Base-by-base conservation (phyloP, 2,113 vertebrate species). In the Ictidomys tridecemlineatus region DNA sequence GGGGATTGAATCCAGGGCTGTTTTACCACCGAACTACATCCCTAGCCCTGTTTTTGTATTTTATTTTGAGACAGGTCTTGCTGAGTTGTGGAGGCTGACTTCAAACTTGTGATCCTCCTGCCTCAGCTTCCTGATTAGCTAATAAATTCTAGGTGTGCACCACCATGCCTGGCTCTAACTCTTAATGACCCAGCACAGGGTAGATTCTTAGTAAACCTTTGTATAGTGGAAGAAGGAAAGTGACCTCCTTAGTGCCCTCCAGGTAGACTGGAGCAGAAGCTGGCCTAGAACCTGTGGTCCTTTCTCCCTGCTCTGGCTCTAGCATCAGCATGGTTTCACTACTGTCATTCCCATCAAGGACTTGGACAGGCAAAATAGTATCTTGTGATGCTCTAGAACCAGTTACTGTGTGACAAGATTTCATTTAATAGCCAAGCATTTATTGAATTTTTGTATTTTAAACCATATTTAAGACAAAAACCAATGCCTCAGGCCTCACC, bases 401-500 rank as follows among this genome's bases (percentile, higher is more conserved):
- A 73, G 42, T 56, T 45, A 32, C 58, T 67, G 2, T 51, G 34
- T 30, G 80, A 18, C 18, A 72, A 39, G 45, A 28, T 63, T 92
- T 73, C 18, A 39, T 51, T 95, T 16, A 17, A 30, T 65, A 1
- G 61, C 51, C 22, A 37, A 73, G 34, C 65, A 74, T 70, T 53
- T 70, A 39, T 84, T 63, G 58, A 80, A 8, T 69, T 69, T 69
- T 70, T 89, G 70, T 92, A 76, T 67, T 92, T 94, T 77, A 79
- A 90, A 63, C 32, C 26, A 9, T 24, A 51, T 77, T 92, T 82
- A 74, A 84, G 79, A 94, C 37, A 76, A 24, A 58, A 70, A 48
- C 16, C n/a, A 76, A 22, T 82, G 78, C 45, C 63, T 86, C 30
- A 42, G 85, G 37, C 24, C 65, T 51, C n/a, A 70, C 56, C 51